Conservation (phyloP, 2,888 invertebrate species). For the Amiota communis region DNA sequence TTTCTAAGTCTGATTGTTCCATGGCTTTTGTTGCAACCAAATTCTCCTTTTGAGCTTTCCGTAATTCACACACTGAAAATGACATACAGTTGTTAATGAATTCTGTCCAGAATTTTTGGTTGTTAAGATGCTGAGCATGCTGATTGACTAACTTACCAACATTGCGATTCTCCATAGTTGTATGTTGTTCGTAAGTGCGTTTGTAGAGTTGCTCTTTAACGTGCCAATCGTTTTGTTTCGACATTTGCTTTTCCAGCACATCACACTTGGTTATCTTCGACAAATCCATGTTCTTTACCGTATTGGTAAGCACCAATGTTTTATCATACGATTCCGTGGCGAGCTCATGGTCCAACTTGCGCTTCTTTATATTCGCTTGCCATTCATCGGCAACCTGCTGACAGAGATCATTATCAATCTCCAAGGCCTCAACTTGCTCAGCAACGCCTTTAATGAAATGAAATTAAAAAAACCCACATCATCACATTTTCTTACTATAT, state of each 20-base stretch:
- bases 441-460: too few species aligned
- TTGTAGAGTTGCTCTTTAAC: conserved; percentile 76
- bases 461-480: too few species aligned
- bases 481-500: too few species aligned
- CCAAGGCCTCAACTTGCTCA: too few species aligned
- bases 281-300: background rate
- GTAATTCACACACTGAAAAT: background rate
- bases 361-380: background rate
- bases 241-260: conserved; percentile 77
- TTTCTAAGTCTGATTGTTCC: background rate
- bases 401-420: too few species aligned
- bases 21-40: background rate
- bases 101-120: background rate
- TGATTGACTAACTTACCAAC: background rate
- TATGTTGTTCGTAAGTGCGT: conserved; percentile 17
- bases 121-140: background rate
- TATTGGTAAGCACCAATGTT: background rate
- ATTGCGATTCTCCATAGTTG: conserved; percentile 1
- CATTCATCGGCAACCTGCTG: too few species aligned
- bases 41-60: background rate
- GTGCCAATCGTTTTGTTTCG: conserved; percentile 81
- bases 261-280: conserved; percentile 30
- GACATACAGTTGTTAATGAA: too few species aligned
- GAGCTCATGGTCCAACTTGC: background rate
- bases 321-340: conserved; percentile 1